Evolutionary conservation across 2,113 vertebrate species (phyloP), one percentile per base, ranked within the genome.

Genomic region (Macrotus californicus): DNA sequence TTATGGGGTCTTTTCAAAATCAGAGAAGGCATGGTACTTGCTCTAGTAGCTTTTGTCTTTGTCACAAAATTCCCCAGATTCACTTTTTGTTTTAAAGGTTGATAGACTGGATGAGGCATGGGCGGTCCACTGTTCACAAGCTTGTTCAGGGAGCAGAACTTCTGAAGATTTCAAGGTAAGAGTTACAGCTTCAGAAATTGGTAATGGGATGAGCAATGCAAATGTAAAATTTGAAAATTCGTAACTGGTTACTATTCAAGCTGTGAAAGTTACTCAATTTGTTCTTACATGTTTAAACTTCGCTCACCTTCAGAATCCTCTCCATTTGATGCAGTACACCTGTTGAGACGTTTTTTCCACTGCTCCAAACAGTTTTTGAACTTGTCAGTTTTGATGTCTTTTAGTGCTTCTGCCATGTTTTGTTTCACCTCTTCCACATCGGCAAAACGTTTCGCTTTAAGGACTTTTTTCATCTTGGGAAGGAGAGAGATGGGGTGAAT

Each of bases 161-260:
- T 91, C 14, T 66, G n/a, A 85, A 87, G 31, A 84, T 86, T 83
- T 89, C 48, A 79, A 94, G 56, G 67, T 88, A 94, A 91, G 82
- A 94, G 26, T 81, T 93, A 26, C 6, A 85, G 80, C 34, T 92
- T 95, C 8, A 59, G 41, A 96, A 88, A 93, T 93, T 79, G 90
- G 43, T 96, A 50, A n/a, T 59, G 43, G 31, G 26, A 73, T 76
- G 34, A 95, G 59, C 92, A 87, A 83, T 10, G 41, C 24, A 87
- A 81, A 87, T 87, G 24, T 39, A 82, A 64, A 93, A 80, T 67
- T 56, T 69, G 82, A 85, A 89, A 87, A 84, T 85, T 46, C 15
- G 2, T 31, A 77, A 26, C 90, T 76, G 80, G 64, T 52, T 87
- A 76, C 10, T 91, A 31, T 94, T 91, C 29, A 95, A 84, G 79